Evolutionary conservation across 2,113 vertebrate genomes (phyloP).

Genomic region (Microtus ochrogaster): DNA sequence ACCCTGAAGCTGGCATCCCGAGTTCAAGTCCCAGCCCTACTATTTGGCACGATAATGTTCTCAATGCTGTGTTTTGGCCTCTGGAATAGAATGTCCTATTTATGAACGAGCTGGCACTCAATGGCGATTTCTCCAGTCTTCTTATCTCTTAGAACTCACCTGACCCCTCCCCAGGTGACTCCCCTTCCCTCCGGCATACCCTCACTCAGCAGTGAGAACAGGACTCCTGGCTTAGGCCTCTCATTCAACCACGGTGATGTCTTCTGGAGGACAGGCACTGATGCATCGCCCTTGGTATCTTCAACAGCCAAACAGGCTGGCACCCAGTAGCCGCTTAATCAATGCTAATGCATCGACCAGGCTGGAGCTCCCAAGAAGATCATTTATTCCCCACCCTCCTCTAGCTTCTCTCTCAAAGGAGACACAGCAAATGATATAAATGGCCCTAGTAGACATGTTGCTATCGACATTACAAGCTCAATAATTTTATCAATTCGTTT

Average conservation of each 20-base stretch:
- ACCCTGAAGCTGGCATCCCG: not conserved
- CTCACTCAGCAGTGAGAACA: not conserved
- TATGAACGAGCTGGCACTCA: not conserved
- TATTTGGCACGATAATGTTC: not conserved
- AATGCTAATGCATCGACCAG: not conserved
- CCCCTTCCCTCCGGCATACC: accelerated
- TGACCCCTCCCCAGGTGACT: not conserved
- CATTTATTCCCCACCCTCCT: constrained; percentile 29
- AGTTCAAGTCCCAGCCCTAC: not conserved
- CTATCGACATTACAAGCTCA: constrained; percentile 25
- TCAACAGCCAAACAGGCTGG: not conserved
- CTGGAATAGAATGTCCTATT: not conserved
- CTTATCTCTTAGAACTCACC: not conserved
- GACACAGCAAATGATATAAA: constrained; percentile 39
- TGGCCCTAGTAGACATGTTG: not conserved
- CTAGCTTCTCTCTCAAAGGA: constrained; percentile 51
- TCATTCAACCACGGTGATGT: not conserved
- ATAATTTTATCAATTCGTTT: not conserved
- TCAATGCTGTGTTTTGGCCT: not conserved
- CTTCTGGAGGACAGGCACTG: not conserved
- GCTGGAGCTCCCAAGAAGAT: constrained; percentile 25
- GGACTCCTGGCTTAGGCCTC: not conserved
- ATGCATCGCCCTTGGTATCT: not conserved
- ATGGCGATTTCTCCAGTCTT: not conserved
- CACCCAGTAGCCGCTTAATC: not conserved